A percentile compares a stretch with the other conserved stretches of the same genome.
Conservation (phyloP, 2,888 invertebrate species). For the Mimas tiliae region DNA sequence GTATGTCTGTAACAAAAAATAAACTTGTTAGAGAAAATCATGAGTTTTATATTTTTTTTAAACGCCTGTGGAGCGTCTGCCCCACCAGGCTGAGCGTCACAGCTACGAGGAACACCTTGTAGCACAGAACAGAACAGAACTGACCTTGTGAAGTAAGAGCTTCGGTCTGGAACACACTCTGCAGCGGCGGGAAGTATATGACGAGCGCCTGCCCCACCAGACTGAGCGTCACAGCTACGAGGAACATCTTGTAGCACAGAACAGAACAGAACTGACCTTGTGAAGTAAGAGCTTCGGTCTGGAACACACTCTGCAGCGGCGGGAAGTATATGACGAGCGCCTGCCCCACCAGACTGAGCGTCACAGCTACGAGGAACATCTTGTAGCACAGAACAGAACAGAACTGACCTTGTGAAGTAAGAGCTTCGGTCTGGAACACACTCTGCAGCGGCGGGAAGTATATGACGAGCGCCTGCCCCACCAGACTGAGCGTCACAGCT, state of each 20-base stretch:
- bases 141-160: conserved; percentile 94
- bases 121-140: conserved; percentile 31
- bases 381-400: conserved; percentile 59
- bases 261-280: conserved; percentile 85
- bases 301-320: conserved; percentile 97
- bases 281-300: conserved; percentile 96
- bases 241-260: conserved; percentile 89
- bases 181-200: conserved; percentile 97
- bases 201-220: conserved; percentile 98
- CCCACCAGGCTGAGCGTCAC: not conserved
- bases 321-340: conserved; percentile 98
- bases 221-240: conserved; percentile 96
- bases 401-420: too few relatives aligned
- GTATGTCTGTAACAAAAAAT: conserved; percentile 88
- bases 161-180: conserved; percentile 98
- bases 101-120: too few relatives aligned
- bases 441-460: too few relatives aligned
- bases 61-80: not conserved
- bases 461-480: too few relatives aligned
- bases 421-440: too few relatives aligned
- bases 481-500: too few relatives aligned
- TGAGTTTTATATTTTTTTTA: too few relatives aligned
- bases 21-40: not conserved
- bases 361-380: conserved; percentile 97
- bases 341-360: conserved; percentile 97